These are phyloP conservation scores for Pristionchus fissidentatus DNA, from an alignment of 2,888 invertebrate genomes.

Conservation along the genomic window DNA sequence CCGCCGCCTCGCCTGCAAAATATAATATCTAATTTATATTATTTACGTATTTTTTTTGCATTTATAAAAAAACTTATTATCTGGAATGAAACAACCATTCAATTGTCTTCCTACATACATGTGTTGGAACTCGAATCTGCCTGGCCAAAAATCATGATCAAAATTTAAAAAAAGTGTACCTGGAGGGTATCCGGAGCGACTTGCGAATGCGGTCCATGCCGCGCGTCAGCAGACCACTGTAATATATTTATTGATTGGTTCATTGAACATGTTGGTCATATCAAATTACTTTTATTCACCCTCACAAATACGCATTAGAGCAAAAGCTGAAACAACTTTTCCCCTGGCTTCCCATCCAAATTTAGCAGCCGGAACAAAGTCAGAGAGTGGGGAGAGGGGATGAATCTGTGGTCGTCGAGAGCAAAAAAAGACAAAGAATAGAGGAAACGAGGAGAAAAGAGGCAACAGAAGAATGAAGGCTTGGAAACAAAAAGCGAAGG, in stretches of 20 bases:
- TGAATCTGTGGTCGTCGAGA: background rate
- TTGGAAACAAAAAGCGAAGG: background rate
- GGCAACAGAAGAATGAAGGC: background rate
- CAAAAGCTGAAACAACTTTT: too few relatives aligned
- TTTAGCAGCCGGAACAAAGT: background rate
- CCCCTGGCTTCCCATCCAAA: too few relatives aligned
- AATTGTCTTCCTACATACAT: too few relatives aligned
- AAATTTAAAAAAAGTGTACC: background rate
- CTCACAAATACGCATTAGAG: too few relatives aligned
- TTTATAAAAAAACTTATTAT: background rate
- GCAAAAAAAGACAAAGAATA: background rate
- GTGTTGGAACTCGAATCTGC: background rate
- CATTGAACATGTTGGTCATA: background rate
- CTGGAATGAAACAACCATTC: background rate
- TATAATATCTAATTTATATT: background rate
- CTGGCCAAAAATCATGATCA: background rate
- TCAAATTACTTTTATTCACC: too few relatives aligned
- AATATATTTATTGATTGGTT: conserved; percentile 31
- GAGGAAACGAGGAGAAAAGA: conserved; percentile 12
- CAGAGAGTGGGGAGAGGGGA: background rate
- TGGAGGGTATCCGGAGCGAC: conserved; percentile 75
- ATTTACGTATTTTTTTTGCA: background rate
- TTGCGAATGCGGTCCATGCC: conserved; percentile 82
- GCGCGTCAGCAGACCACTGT: conserved; percentile 58
- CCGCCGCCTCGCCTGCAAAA: conserved; percentile 83